Evolutionary conservation across 2,888 invertebrate genomes (phyloP), one percentile per base, ranked within the genome.

Genomic region (Drosophila prolongata): DNA sequence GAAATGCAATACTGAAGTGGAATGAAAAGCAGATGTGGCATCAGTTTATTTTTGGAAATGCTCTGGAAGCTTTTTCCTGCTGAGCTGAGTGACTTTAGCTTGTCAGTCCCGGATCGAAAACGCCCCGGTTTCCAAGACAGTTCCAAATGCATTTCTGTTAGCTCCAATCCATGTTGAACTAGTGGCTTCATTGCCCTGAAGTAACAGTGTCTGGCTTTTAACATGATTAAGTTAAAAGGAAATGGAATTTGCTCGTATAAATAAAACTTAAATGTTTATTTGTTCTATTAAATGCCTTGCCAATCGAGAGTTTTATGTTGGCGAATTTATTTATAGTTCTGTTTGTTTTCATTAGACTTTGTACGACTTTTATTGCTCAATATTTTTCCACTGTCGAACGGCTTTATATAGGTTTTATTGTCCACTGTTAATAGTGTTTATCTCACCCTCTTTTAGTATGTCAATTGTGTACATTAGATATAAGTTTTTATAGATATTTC

Each of bases 281-380:
- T 77, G 37, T 66, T 44, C 56, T 16, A 38, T 56, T 83, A 83
- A 81, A 79, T 80, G 80, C 53, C 75, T 50, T 73, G 71, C 61
- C 89, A 79, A 85, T 89, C 70, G 78, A 73, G 66, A 55, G 55
- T 50, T 89, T 89, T 80, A 84, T 77, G 73, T 59, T 69, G 53
- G 61, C 62, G 65, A 82, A 89, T 85, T 89, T 87, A 89, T 86
- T 86, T 89, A 86, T 86, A 75, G 90, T 87, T 89, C 77, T 86
- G 85, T 86, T 86, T 86, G 85, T 86, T 86, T 86, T 83, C 89
- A 86, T 89, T 85, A 88, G 64, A 54, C 70, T 76, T 78, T 74
- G 61, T 42, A 54, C 54, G 69, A 53, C 69, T 78, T 87, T 82
- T 82, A 84, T 80, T 64, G 70, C 68, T 44, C 59, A 56, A 62